Base-by-base conservation (phyloP, 2,113 vertebrate species). In the Cavia porcellus region DNA sequence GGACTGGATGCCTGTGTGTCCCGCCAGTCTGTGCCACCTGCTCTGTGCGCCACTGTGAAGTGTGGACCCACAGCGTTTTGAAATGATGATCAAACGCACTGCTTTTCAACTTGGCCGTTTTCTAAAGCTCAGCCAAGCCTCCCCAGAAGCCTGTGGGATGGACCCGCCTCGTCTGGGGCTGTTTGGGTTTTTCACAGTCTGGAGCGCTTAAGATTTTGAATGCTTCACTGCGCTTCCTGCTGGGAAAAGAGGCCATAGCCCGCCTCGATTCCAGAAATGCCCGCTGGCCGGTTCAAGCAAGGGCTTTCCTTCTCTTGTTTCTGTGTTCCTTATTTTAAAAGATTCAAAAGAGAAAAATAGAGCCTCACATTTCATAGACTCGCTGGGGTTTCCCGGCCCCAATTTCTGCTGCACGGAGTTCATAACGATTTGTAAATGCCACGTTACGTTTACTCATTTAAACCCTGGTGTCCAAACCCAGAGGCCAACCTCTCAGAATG, bases 121-220 rank as follows among this genome's bases (percentile, higher is more conserved):
- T 83, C 79, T 90, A 74, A 97, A 96, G 90, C 96, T 93, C 62
- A 92, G 95, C 80, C 66, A 17, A 66, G 89, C 89, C 24, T 87
- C 92, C 14, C 30, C 0, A 3, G 95, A 57, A 90, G 91, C 81
- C 85, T n/a, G 47, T 42, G 90, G 80, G 70, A 32, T 25, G 75
- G 1, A 6, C 85, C 86, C 13, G 12, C 92, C 70, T 91, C 25
- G 92, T 95, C 92, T 50, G 74, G 55, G 91, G 62, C 24, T 74
- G 80, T 74, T 59, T 87, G 95, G 94, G 42, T 68, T 57, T 88
- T 72, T 89, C 92, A 5, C 72, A 6, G 74, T 61, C 66, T 61
- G 83, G 70, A 86, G 89, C 2, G 62, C 68, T 66, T 19, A 62
- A 57, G 66, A 8, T 81, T 94, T 91, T 72, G 83, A 96, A 94